Evolutionary conservation across 2,797 vertebrate genomes (phyloP), one percentile per base, ranked within the genome.

Genomic region (Chloroceryle amazona): DNA sequence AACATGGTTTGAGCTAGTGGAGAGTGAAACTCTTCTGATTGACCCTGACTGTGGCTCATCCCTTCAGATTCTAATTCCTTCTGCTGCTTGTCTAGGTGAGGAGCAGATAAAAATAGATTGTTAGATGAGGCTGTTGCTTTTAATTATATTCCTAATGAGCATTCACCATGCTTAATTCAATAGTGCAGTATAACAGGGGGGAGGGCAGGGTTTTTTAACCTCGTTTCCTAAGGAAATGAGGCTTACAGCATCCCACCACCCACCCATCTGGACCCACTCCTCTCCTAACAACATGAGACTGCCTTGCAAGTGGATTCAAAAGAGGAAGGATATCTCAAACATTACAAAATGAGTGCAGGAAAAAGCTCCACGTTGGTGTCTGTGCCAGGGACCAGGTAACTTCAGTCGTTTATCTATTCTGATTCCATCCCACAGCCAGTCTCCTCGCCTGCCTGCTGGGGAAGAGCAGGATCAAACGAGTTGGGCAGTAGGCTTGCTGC

Each of bases 181-280:
- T 93, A 95, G 90, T 80, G 74, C 44, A n/a, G 47, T 57, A 4
- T 66, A 91, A 68, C 15, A 14, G 11, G 31, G 58, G 19, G 66
- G 80, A 90, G 58, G 66, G 86, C 73, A 90, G 86, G 60, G 18
- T 4, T 60, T 85, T 95, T 92, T 96, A 96, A 96, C 90, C 83
- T 95, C 11, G 2, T 96, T 97, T 96, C 73, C 85, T 55, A 90
- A 93, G 92, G 95, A 95, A 97, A 96, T 84, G 89, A 90, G 63
- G 74, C 78, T 82, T 66, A 26, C 10, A 73, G 51, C 73, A 70
- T 60, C 78, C 89, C 68, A 82, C 91, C 86, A 89, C 74, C 81
- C 81, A 92, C 62, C 81, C 90, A 89, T 55, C 90, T 89, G 86
- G 29, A 31, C 67, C 76, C 35, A 37, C 26, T 52, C 55, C 18